These are phyloP conservation scores for Scaptomyza graminum DNA, from an alignment of 1,140 invertebrate genomes.

Conservation along the genomic window DNA sequence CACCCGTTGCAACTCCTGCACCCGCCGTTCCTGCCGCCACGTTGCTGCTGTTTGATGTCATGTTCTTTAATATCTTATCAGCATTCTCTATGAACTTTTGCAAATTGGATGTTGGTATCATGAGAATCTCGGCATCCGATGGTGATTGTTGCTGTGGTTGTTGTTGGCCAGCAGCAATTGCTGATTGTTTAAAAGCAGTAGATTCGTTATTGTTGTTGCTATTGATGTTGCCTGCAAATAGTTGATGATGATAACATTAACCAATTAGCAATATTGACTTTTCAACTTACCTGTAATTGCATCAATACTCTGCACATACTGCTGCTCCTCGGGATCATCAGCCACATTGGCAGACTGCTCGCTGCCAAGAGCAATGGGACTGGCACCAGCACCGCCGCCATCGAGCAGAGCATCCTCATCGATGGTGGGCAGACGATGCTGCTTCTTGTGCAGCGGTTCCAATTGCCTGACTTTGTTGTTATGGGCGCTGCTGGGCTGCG, in stretches of 20 bases:
- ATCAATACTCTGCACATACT: constrained; percentile 72
- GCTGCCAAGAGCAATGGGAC: constrained; percentile 53
- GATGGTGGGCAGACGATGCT: constrained; percentile 76
- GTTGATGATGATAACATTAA: constrained; percentile 11
- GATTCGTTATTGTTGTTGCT: constrained; percentile 56
- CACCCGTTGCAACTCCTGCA: constrained; percentile 11
- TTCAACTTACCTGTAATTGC: constrained; percentile 59
- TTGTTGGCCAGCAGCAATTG: constrained; percentile 33
- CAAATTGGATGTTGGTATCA: constrained; percentile 82
- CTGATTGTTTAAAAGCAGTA: constrained; percentile 47
- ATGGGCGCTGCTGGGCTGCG: neutral
- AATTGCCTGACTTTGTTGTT: constrained; percentile 2
- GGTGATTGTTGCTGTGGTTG: constrained; percentile 46
- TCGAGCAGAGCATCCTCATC: constrained; percentile 74
- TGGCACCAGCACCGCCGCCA: constrained; percentile 67
- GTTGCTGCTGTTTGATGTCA: constrained; percentile 65
- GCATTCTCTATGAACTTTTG: constrained; percentile 83
- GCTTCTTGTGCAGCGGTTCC: constrained; percentile 40
- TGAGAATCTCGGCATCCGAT: constrained; percentile 69
- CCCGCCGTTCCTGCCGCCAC: constrained; percentile 16
- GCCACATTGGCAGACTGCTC: constrained; percentile 44
- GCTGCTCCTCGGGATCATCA: constrained; percentile 73
- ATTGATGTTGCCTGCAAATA: constrained; percentile 68
- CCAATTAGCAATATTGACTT: constrained; percentile 19
- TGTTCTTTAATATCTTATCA: constrained; percentile 83